Evolutionary conservation across 2,888 invertebrate species (phyloP), one percentile per base, ranked within the genome.

Genomic region (Papilio protenor): DNA sequence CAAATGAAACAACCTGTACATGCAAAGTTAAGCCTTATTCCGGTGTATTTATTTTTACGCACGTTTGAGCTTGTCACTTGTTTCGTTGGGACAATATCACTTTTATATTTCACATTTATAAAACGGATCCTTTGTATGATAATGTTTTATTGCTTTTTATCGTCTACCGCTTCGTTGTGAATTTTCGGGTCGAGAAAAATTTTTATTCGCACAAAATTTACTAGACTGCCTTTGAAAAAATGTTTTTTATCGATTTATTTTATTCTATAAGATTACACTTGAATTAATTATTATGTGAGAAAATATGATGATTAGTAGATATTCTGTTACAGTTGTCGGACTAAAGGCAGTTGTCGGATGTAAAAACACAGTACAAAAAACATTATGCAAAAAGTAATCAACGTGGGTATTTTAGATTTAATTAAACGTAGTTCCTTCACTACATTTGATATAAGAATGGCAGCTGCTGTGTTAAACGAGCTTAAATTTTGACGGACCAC

Each of bases 81-180:
- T 77, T 73, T 77, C n/a, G 66, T 57, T 52, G 73, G 73, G 55
- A 73, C 66, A 73, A 77, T 73, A 66, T 73, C 66, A 73, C 64
- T 73, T 77, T 73, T 47, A 76, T 69, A 47, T 47, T 23, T 57
- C 8, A 57, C 23, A 55, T 73, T 66, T 73, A 73, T 77, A 64
- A 77, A 66, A 64, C 55, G 72, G 33, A 45, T 72, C 76, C 73
- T 77, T 77, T 77, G 73, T 77, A 47, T 66, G 47, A 72, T 55
- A 77, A 72, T 55, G 72, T 77, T 77, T 72, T 72, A 77, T 52
- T 64, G 64, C 61, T 73, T 73, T 76, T 73, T 64, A 77, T 77
- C 73, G 55, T 73, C 40, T 14, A 55, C 61, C 72, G 59, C 40
- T 40, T 70, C 47, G 16, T 27, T 10, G 59, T 21, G 61, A 6